Base-by-base conservation (phyloP, 1,140 invertebrate species). In the Camponotus floridanus region DNA sequence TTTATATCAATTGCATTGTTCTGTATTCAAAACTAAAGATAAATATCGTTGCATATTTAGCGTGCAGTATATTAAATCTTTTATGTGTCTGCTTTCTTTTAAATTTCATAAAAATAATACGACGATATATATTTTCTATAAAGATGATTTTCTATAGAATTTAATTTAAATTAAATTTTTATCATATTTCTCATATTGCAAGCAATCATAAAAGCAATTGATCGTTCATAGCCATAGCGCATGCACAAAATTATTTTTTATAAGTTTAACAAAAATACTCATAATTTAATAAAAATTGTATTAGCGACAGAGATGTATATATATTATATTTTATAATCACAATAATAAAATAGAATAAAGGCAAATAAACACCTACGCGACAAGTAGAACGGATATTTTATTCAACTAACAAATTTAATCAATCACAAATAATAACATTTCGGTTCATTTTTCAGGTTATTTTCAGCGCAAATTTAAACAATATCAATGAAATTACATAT, bases 81-180 rank as follows among this genome's bases (percentile, higher is more conserved):
- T 61, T 15, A 9, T 26, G 0, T 39, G 11, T 61, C n/a, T 45
- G 36, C 11, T 42, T 51, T 80, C 67, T 61, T 73, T 73, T 73
- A 55, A 61, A 81, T 81, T 81, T 81, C 39, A 42, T 8, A 36
- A 59, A 81, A 81, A 81, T 26, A 26, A 26, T 26, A 26, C 57
- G 51, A 26, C 11, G 36, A 33, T 59, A 71, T 70, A 71, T 73
- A 45, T 71, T 81, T 71, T 59, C 39, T 33, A 73, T 73, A 61
- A 61, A 74, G 6, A 21, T 59, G 55, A 74, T 18, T 18, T 51
- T 51, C 3, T 18, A 4, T 51, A 51, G 15, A 51, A 51, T 51
- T 51, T 48, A 51, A 68, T 33, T 80, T 73, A 81, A 81, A 81
- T 81, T 71, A 81, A 81, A 80, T 80, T 80, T 80, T 80, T 33